Evolutionary conservation across 2,797 vertebrate species (phyloP).

Genomic region (Sebastes minor): DNA sequence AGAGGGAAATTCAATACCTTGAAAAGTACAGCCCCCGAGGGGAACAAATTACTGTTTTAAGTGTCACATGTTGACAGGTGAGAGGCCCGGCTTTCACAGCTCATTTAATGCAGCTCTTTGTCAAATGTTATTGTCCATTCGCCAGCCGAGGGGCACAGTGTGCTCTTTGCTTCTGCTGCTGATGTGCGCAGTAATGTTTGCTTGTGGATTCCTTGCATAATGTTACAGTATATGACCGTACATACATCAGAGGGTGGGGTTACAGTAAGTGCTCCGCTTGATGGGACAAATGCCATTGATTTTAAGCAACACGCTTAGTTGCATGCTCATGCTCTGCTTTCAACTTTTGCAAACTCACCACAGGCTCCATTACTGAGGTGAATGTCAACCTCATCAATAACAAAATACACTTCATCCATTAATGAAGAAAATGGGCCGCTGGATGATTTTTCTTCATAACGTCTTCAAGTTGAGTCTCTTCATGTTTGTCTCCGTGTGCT

Average conservation of each 20-base stretch:
- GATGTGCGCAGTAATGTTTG: constrained; percentile 3
- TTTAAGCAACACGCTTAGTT: constrained; percentile 27
- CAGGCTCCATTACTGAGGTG: constrained; percentile 51
- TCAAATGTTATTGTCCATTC: constrained; percentile 58
- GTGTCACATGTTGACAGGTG: constrained; percentile 77
- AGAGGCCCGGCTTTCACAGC: constrained; percentile 73
- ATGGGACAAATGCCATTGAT: constrained; percentile 49
- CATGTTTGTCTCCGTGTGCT: constrained; percentile 3
- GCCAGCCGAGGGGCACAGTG: constrained; percentile 1
- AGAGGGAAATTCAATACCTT: constrained; percentile 65
- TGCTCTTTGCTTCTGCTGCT: background rate
- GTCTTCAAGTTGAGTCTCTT: constrained; percentile 4
- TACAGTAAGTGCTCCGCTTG: constrained; percentile 35
- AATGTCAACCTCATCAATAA: constrained; percentile 70
- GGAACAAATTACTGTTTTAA: constrained; percentile 70
- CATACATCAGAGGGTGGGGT: background rate
- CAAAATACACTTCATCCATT: constrained; percentile 21
- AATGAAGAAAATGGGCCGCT: constrained; percentile 12
- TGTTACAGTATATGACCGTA: background rate
- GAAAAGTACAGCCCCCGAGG: constrained; percentile 47
- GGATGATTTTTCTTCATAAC: constrained; percentile 24
- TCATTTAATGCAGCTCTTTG: constrained; percentile 73
- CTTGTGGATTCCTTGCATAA: constrained; percentile 32
- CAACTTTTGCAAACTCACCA: constrained; percentile 58
- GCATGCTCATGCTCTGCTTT: constrained; percentile 24